These are phyloP conservation scores for Sinocyclocheilus rhinocerous DNA, from an alignment of 2,113 vertebrate genomes.

Conservation along the genomic window DNA sequence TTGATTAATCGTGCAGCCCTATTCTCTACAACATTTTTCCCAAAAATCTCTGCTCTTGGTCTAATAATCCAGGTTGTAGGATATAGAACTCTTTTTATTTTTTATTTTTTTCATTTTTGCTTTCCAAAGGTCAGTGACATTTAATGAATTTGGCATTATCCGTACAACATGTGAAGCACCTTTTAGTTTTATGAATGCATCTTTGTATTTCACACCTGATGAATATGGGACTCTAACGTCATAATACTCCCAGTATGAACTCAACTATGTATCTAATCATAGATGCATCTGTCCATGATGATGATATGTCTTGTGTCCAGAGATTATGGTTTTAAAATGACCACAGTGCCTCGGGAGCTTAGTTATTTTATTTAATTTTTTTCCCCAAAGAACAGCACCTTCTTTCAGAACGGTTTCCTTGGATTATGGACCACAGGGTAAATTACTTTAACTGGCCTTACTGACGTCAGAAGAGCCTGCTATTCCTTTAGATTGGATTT, in stretches of 20 bases:
- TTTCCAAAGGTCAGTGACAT: neutral
- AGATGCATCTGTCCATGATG: neutral
- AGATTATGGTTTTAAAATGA: neutral
- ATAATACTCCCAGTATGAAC: neutral
- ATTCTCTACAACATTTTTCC: neutral
- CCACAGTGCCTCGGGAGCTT: neutral
- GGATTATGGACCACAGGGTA: slow-evolving; percentile 16
- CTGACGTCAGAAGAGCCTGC: neutral
- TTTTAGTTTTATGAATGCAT: neutral
- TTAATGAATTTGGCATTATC: slow-evolving; percentile 2
- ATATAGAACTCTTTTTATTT: neutral
- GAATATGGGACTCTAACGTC: neutral
- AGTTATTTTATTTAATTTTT: neutral
- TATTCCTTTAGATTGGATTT: neutral
- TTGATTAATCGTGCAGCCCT: neutral
- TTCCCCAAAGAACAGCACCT: neutral
- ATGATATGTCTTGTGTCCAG: neutral
- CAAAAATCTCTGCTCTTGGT: neutral
- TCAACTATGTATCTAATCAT: neutral
- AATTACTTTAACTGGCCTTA: neutral
- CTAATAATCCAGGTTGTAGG: neutral
- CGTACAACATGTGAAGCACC: neutral
- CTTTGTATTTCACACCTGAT: neutral
- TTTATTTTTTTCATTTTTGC: neutral
- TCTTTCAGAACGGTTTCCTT: neutral